Evolutionary conservation across 2,113 vertebrate species (phyloP).

Genomic region (Carettochelys insculpta): DNA sequence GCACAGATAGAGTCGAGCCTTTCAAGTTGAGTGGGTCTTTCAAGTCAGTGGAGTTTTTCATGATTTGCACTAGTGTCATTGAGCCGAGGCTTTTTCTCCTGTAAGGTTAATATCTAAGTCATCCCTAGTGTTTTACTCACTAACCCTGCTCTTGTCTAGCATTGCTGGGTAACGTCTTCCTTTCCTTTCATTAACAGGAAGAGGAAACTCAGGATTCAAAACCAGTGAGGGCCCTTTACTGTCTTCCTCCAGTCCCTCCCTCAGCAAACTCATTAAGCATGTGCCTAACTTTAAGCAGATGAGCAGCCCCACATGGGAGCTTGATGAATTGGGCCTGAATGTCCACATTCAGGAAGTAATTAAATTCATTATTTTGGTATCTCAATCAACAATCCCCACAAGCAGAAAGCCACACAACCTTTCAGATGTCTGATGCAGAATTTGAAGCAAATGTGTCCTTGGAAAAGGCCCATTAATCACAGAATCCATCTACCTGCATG

Average conservation of each 20-base stretch:
- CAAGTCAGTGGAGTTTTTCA: neutral
- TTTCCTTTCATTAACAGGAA: neutral
- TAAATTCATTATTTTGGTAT: neutral
- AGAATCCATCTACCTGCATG: neutral
- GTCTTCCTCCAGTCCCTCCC: neutral
- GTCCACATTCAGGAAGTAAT: neutral
- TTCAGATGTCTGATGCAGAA: neutral
- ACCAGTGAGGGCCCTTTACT: neutral
- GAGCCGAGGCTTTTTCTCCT: neutral
- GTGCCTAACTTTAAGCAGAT: neutral
- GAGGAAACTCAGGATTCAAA: neutral
- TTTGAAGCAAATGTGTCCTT: neutral
- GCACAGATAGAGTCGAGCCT: neutral
- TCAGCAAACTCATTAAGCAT: neutral
- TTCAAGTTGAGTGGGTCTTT: neutral
- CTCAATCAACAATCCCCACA: neutral
- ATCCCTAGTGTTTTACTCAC: neutral
- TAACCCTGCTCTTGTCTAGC: neutral
- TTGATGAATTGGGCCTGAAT: neutral
- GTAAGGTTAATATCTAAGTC: neutral
- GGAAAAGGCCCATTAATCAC: neutral
- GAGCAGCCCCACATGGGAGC: neutral
- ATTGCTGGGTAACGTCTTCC: neutral
- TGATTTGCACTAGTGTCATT: neutral
- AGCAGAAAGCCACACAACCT: neutral